Evolutionary conservation across 2,797 vertebrate genomes (phyloP).

Genomic region (Cephalopachus bancanus): DNA sequence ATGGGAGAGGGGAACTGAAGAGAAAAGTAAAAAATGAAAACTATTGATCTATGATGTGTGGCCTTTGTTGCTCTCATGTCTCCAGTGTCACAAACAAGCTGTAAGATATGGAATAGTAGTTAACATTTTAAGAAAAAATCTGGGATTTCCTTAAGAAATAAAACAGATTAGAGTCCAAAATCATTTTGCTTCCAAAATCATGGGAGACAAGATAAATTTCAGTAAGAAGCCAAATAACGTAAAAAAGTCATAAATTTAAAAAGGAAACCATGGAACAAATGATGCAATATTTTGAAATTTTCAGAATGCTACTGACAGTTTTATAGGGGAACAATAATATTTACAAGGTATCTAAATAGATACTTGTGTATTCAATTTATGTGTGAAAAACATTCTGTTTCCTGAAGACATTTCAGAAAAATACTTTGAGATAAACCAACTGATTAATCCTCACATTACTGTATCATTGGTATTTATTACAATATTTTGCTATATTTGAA

Average conservation of each 20-base stretch:
- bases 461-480: neutral
- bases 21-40: neutral
- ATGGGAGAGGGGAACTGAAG: neutral
- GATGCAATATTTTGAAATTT: constrained; percentile 7
- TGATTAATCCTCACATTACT: constrained; percentile 50
- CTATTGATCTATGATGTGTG: neutral
- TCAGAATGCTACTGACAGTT: constrained; percentile 49
- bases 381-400: constrained; percentile 44
- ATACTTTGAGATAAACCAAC: constrained; percentile 49
- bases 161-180: constrained; percentile 44
- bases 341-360: constrained; percentile 31
- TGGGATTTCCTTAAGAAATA: constrained; percentile 52
- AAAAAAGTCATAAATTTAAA: constrained; percentile 42
- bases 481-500: constrained; percentile 17
- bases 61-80: neutral
- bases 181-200: constrained; percentile 22
- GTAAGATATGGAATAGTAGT: neutral
- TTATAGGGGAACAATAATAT: constrained; percentile 45
- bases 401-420: constrained; percentile 53
- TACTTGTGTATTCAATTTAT: neutral
- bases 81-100: neutral
- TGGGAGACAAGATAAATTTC: neutral
- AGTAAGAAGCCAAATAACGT: constrained; percentile 1
- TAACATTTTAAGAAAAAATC: neutral
- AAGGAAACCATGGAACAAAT: neutral